Evolutionary conservation across 2,888 invertebrate genomes (phyloP).

Genomic region (Empis stercorea): DNA sequence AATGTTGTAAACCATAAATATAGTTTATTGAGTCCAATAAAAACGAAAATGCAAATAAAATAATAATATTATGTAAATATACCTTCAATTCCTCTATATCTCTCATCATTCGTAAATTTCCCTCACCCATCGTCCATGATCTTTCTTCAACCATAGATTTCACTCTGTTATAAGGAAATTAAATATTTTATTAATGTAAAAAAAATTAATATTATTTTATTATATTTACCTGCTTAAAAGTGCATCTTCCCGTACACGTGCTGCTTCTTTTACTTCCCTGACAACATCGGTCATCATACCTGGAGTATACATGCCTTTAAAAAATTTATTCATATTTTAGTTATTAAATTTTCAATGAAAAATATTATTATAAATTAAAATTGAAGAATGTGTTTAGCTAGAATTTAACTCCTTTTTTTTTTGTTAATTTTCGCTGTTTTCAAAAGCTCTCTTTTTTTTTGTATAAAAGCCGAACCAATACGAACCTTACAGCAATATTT

Average conservation of each 20-base stretch:
- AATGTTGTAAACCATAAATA: too few species aligned
- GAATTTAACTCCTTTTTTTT: too few species aligned
- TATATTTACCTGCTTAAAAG: constrained; percentile 36
- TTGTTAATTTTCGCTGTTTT: too few species aligned
- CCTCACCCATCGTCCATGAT: constrained; percentile 34
- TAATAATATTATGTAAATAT: too few species aligned
- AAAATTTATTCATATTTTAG: background rate
- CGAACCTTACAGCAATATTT: too few species aligned
- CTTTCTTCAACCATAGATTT: constrained; percentile 36
- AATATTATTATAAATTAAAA: too few species aligned
- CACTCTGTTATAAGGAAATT: constrained; percentile 20
- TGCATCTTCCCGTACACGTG: constrained; percentile 59
- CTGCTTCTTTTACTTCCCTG: constrained; percentile 59
- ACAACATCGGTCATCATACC: constrained; percentile 62
- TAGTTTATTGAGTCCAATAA: too few species aligned
- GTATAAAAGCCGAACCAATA: too few species aligned
- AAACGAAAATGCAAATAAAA: too few species aligned
- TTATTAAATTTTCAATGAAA: too few species aligned
- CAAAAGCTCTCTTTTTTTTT: too few species aligned
- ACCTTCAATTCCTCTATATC: constrained; percentile 37
- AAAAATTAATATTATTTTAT: background rate
- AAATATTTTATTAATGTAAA: background rate
- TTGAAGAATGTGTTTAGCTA: too few species aligned
- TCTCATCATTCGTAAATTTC: constrained; percentile 30
- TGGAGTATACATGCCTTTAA: constrained; percentile 45